Evolutionary conservation across 2,797 vertebrate species (phyloP), one percentile per base, ranked within the genome.

Genomic region (Sebastes itinus): DNA sequence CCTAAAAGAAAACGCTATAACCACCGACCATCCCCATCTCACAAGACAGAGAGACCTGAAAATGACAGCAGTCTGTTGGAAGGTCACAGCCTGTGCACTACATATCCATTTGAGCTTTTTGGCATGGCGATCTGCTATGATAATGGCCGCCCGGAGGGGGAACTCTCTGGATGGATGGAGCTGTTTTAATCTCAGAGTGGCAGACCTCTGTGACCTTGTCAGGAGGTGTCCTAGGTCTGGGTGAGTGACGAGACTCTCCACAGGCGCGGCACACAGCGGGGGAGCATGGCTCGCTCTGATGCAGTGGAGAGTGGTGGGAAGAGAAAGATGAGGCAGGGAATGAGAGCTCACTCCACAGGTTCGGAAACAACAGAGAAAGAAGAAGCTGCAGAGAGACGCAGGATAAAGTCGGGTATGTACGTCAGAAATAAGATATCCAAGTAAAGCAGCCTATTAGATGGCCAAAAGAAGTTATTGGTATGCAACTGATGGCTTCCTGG

Each of bases 201-300:
- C 80, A 87, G 90, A 92, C 85, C 89, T 88, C 87, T 62, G 72
- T 80, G 89, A 94, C 92, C 93, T 92, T 92, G 92, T 91, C 89
- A 84, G 87, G 73, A 85, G 80, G 84, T 83, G 89, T 92, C 88
- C 88, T 68, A 72, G 85, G 88, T 82, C 84, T 25, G 78, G 83
- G 86, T 90, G 91, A 92, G 77, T 89, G 92, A 92, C 82, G 86
- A 93, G 88, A 85, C 83, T 87, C 89, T 86, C 88, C 75, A 87
- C 88, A 81, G 87, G 82, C 76, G 32, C 33, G 6, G 85, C 75
- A 54, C 81, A 72, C 58, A 71, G 74, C 65, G 54, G 73, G 75
- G 75, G 68, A 81, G 81, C 84, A 35, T 30, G 25, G 46, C 66
- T 76, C 54, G 4, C 61, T 81, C 72, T 46, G 64, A 86, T 75